phyloP scores from a whole-genome alignment of 2,888 invertebrate species.

The Pristionchus entomophagus region DNA sequence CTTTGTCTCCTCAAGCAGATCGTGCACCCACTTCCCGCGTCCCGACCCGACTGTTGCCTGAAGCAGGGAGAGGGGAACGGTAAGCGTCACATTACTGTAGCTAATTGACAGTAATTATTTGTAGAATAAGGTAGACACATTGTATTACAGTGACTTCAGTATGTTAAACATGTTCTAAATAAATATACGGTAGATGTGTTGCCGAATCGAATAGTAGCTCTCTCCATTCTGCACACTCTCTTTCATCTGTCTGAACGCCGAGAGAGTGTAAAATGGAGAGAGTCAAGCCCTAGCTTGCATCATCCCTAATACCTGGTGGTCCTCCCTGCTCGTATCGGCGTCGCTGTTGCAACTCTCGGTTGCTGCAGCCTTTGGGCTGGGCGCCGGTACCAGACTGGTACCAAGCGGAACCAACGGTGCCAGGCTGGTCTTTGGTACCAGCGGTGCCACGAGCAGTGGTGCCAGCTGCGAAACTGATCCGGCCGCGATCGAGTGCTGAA shows the following conservation, averaged over 20 bases:
- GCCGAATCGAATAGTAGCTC: no score
- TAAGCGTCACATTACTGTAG: background rate
- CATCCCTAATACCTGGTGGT: background rate
- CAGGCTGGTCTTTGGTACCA: background rate
- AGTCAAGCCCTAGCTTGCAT: no score
- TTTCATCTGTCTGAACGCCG: no score
- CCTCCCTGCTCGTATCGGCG: background rate
- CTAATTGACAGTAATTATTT: no score
- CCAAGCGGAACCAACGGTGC: background rate
- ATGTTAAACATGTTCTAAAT: no score
- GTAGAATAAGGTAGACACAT: no score
- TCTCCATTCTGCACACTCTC: no score
- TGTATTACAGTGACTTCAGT: no score
- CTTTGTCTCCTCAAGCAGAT: conserved; percentile 64
- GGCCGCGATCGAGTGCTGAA: no score
- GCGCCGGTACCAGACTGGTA: no score
- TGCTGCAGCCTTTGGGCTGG: background rate
- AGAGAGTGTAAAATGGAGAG: no score
- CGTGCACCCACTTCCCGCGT: conserved; percentile 73
- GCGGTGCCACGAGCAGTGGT: background rate
- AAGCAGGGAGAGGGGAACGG: background rate
- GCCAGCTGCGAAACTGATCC: background rate
- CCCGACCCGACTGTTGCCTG: conserved; percentile 73
- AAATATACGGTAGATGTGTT: no score
- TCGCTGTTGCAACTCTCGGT: background rate